A percentile compares a stretch with the other conserved stretches of the same genome.
phyloP scores from a whole-genome alignment of 2,113 vertebrate species.

The Leucopternis melanops region DNA sequence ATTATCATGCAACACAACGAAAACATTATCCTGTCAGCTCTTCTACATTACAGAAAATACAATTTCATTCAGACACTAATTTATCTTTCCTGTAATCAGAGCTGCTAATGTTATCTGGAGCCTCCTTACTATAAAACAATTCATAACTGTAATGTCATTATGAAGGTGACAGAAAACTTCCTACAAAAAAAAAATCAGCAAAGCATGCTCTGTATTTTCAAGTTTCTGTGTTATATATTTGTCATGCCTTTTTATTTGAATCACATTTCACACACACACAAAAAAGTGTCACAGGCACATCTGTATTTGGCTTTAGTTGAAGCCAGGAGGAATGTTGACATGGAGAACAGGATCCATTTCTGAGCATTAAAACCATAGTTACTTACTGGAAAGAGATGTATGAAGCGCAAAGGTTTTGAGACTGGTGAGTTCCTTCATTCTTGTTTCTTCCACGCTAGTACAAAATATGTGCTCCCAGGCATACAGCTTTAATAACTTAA shows the following conservation, averaged over 20 bases:
- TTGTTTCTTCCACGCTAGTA: conserved; percentile 87
- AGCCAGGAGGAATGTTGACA: not conserved
- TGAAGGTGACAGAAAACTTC: not conserved
- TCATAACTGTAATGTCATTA: not conserved
- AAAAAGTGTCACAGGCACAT: not conserved
- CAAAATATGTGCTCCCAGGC: conserved; percentile 98
- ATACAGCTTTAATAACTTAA: conserved; percentile 93
- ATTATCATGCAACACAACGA: not conserved
- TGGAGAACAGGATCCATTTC: not conserved
- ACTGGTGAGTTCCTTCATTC: conserved; percentile 88
- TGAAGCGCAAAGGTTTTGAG: conserved; percentile 86
- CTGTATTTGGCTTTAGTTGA: not conserved
- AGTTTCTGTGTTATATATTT: not conserved
- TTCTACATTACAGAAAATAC: not conserved
- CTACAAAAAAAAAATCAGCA: not conserved
- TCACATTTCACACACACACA: not conserved
- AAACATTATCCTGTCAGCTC: not conserved
- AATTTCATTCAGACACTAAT: not conserved
- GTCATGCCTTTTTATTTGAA: not conserved
- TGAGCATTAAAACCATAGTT: not conserved
- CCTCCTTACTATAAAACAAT: not conserved
- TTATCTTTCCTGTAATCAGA: not conserved
- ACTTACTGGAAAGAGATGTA: conserved; percentile 86
- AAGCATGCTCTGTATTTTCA: not conserved
- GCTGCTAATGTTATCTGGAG: not conserved